Base-by-base conservation (phyloP, 1,140 invertebrate species). In the Plectrocnemia conspersa region DNA sequence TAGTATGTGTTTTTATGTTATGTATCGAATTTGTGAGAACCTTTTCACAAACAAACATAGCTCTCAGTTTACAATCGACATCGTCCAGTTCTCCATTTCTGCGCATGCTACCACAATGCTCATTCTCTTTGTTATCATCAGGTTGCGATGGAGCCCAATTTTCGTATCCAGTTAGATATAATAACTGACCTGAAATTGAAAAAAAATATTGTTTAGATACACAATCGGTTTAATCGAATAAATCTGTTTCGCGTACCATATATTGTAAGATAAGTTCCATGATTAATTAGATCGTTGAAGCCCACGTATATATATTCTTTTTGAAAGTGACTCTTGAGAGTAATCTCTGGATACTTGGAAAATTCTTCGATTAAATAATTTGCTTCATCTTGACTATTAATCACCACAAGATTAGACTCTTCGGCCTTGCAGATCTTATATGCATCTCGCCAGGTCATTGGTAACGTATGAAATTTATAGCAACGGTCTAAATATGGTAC, bases 41-140 rank as follows among this genome's bases (percentile, higher is more conserved):
- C 13, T 49, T 58, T 58, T 74, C 72, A 40, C 72, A 73, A 21
- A 73, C 69, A 35, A 71, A 73, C 56, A 68, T 68, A 15, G 61
- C 59, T 16, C 49, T 62, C 2, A 45, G 50, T 4, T 56, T 52
- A 49, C 72, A 74, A 15, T 33, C 47, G 1, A 72, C 63, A 41
- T 68, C 66, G 41, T 70, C 71, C 0, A 74, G 59, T 5, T 58
- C 52, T 0, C 68, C 72, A 24, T 67, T 67, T 58, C 64, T 65
- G 46, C 66, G 66, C 68, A 74, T 71, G 2, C 66, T 66, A 1
- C 72, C 71, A 40, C 71, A 74, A 2, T 46, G 47, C 42, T 71
- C 68, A 1, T 59, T 56, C 1, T 44, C 57, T 1, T 36, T 19
- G 24, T 56, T 52, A 0, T 64, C 66, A 24, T 69, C 66, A 0